These are phyloP conservation scores for Galaxias olidus DNA, from an alignment of 2,797 vertebrate species.

Conservation along the genomic window DNA sequence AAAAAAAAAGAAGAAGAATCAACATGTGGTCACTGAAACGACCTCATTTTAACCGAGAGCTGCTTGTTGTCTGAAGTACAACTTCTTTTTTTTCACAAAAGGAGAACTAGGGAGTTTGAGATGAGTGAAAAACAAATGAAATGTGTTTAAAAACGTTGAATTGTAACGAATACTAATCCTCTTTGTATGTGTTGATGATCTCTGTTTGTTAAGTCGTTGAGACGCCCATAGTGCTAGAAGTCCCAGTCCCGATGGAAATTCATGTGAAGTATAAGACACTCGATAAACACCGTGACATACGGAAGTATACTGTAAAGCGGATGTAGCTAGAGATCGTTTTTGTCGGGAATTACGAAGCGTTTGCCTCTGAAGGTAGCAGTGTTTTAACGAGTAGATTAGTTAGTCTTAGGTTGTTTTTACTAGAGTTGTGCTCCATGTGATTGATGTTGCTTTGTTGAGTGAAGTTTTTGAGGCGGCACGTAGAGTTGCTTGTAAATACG, in stretches of 20 bases:
- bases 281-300: no score
- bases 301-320: no score
- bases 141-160: no score
- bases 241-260: no score
- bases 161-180: no score
- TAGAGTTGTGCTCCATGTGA: slow-evolving; percentile 17
- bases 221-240: no score
- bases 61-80: slow-evolving; percentile 31
- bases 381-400: slow-evolving; percentile 23
- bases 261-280: no score
- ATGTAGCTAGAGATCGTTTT: neutral
- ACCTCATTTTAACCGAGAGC: slow-evolving; percentile 43
- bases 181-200: no score
- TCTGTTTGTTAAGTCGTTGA: no score
- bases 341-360: no score
- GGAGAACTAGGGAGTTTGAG: neutral
- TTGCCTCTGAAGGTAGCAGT: neutral
- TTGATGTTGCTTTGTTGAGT: slow-evolving; percentile 17
- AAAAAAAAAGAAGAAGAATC: slow-evolving; percentile 4
- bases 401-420: slow-evolving; percentile 35
- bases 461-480: slow-evolving; percentile 21
- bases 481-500: slow-evolving; percentile 60
- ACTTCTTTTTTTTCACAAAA: slow-evolving; percentile 25
- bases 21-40: slow-evolving; percentile 14
- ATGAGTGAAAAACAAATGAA: no score